Evolutionary conservation across 2,113 vertebrate species (phyloP).

Genomic region (Syrrhaptes paradoxus): DNA sequence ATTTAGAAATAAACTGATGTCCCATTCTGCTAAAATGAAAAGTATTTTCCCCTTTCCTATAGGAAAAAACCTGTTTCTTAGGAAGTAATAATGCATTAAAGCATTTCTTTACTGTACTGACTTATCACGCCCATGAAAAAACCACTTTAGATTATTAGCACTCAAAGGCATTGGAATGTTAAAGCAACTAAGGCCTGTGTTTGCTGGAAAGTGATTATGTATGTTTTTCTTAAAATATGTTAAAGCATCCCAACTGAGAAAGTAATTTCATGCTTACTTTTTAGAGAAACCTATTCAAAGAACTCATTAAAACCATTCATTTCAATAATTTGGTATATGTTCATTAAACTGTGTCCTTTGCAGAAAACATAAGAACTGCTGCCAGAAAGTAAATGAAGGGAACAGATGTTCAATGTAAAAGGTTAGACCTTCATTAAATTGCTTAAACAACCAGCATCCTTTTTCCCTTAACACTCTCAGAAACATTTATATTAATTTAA

Average conservation of each 20-base stretch:
- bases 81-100: conserved; percentile 21
- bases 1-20: background rate
- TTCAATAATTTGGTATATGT: conserved; percentile 75
- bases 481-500: conserved; percentile 43
- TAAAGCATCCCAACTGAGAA: conserved; percentile 64
- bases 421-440: conserved; percentile 62
- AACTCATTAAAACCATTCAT: conserved; percentile 76
- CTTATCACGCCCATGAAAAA: background rate
- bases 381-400: conserved; percentile 73
- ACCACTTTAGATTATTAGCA: conserved; percentile 44
- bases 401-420: conserved; percentile 73
- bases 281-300: conserved; percentile 72
- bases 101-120: background rate
- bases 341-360: conserved; percentile 72
- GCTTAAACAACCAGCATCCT: conserved; percentile 62
- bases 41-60: background rate
- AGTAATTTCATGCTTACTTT: conserved; percentile 73
- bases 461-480: conserved; percentile 1
- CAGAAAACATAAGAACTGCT: conserved; percentile 54
- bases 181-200: background rate
- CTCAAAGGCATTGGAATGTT: conserved; percentile 32
- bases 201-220: conserved; percentile 17
- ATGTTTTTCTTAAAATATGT: conserved; percentile 67
- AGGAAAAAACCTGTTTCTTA: conserved; percentile 20
- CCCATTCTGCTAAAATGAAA: background rate